Conservation (phyloP, 2,888 invertebrate genomes). For the Platycnemis pennipes region DNA sequence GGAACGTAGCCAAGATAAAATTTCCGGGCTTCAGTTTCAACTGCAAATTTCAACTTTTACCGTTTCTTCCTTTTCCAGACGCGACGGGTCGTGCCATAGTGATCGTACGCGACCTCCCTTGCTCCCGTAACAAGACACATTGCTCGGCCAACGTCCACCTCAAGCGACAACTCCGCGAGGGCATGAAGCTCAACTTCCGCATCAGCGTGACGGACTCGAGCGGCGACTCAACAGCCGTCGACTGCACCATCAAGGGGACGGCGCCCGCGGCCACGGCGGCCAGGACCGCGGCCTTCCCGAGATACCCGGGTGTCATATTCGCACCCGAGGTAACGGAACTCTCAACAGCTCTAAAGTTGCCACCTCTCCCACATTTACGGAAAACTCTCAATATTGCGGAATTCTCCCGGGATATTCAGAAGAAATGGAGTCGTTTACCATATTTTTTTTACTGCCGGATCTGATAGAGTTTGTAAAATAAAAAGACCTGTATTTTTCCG, state of each 20-base stretch:
- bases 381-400: too few species aligned
- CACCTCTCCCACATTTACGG: too few species aligned
- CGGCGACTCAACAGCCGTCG: constrained; percentile 87
- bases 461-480: too few species aligned
- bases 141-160: constrained; percentile 94
- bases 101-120: constrained; percentile 89
- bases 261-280: constrained; percentile 87
- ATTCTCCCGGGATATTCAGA: too few species aligned
- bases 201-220: constrained; percentile 87
- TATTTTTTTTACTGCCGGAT: too few species aligned
- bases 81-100: constrained; percentile 88
- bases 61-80: constrained; percentile 77
- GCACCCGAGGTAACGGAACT: constrained; percentile 89
- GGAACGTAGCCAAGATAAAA: too few species aligned
- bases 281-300: constrained; percentile 90
- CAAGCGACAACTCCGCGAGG: constrained; percentile 87
- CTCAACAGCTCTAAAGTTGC: too few species aligned
- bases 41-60: too few species aligned
- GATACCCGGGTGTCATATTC: constrained; percentile 88
- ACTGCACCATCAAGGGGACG: constrained; percentile 91
- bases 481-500: too few species aligned
- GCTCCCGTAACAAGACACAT: constrained; percentile 92
- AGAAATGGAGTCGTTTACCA: too few species aligned
- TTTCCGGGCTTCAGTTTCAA: too few species aligned
- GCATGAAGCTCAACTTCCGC: constrained; percentile 92